A percentile compares a stretch with the other conserved stretches of the same genome.
phyloP scores from a whole-genome alignment of 64 coral and sea anemone species.

The Porites lutea region DNA sequence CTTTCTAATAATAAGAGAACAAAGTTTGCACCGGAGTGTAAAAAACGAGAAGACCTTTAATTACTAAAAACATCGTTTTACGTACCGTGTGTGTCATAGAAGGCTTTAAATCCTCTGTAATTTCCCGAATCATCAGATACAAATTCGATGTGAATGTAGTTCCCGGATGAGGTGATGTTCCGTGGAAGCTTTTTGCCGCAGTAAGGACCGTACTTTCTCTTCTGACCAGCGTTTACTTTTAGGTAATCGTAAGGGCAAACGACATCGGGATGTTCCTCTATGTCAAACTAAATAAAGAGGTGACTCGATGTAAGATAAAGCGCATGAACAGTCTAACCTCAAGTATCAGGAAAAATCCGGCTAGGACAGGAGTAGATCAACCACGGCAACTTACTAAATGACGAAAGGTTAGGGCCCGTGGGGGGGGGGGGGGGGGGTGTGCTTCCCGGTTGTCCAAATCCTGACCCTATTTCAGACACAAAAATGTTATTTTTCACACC shows the following conservation, averaged over 20 bases:
- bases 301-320: neutral
- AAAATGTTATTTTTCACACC: too few relatives aligned
- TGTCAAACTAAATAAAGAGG: slow-evolving; percentile 67
- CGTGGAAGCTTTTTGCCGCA: slow-evolving; percentile 67
- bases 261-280: slow-evolving; percentile 73
- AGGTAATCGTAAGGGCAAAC: slow-evolving; percentile 86
- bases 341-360: too few relatives aligned
- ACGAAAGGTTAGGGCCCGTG: too few relatives aligned
- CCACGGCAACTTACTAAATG: too few relatives aligned
- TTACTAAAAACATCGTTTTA: too few relatives aligned
- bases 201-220: slow-evolving; percentile 50
- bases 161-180: slow-evolving; percentile 75
- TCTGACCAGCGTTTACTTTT: slow-evolving; percentile 55
- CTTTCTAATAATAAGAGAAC: too few relatives aligned
- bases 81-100: slow-evolving; percentile 84
- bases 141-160: slow-evolving; percentile 81
- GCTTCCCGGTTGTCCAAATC: too few relatives aligned
- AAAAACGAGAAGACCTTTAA: neutral
- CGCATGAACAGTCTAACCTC: too few relatives aligned
- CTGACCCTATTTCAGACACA: too few relatives aligned
- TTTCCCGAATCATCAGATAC: slow-evolving; percentile 68
- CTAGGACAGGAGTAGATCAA: too few relatives aligned
- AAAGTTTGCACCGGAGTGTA: too few relatives aligned
- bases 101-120: slow-evolving; percentile 83
- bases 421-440: too few relatives aligned